phyloP scores from a whole-genome alignment of 2,888 invertebrate genomes.

The Molorchus minor region DNA sequence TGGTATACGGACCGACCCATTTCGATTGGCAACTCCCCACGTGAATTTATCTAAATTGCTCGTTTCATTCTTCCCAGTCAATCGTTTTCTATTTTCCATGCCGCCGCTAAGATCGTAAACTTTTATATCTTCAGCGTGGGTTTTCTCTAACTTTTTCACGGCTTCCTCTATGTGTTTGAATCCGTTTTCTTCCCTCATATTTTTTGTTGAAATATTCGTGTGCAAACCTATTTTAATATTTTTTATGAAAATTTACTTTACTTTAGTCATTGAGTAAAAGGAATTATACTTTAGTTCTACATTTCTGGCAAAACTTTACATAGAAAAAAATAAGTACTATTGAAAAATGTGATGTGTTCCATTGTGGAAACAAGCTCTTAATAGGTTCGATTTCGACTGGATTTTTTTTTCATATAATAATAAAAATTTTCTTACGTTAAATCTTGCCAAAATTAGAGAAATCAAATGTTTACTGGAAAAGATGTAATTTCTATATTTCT shows the following conservation, averaged over 20 bases:
- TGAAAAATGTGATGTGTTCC: too few species aligned
- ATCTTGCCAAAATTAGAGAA: too few species aligned
- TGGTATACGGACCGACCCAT: constrained; percentile 91
- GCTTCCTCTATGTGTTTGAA: constrained; percentile 79
- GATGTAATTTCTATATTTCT: too few species aligned
- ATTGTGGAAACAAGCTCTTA: too few species aligned
- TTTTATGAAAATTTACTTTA: constrained; percentile 64
- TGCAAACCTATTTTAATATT: too few species aligned
- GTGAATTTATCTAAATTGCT: constrained; percentile 93
- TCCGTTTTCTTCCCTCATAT: constrained; percentile 80
- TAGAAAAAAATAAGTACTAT: too few species aligned
- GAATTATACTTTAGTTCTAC: not conserved
- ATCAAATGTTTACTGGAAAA: too few species aligned
- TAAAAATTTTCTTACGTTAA: too few species aligned
- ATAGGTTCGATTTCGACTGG: too few species aligned
- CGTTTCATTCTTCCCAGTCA: constrained; percentile 94
- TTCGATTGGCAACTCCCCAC: constrained; percentile 88
- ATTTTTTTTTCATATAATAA: too few species aligned
- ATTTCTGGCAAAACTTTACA: not conserved
- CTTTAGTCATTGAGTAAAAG: too few species aligned
- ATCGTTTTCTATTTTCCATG: constrained; percentile 90
- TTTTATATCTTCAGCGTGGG: constrained; percentile 90
- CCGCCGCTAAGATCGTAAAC: constrained; percentile 95
- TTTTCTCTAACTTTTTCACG: constrained; percentile 89
- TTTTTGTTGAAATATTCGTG: constrained; percentile 88